These are phyloP conservation scores for Nymphicus hollandicus DNA, from an alignment of 2,113 vertebrate species.

Conservation along the genomic window DNA sequence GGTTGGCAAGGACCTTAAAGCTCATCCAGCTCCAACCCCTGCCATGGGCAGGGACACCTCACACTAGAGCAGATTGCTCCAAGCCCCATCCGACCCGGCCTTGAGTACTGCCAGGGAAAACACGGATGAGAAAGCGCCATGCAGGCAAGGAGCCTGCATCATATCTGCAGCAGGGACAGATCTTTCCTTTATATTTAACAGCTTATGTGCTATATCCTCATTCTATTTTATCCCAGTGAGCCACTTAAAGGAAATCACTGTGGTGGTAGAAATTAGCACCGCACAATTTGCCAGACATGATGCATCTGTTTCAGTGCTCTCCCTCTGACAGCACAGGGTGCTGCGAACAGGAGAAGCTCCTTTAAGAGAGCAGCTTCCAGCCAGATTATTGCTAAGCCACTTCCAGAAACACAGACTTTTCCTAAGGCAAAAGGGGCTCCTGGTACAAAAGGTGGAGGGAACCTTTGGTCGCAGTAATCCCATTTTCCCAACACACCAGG, in stretches of 20 bases:
- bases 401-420: constrained; percentile 15
- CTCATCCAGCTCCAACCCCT: neutral
- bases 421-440: constrained; percentile 25
- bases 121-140: fast-evolving
- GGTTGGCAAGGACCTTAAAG: neutral
- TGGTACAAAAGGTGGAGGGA: constrained; percentile 1
- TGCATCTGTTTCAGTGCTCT: neutral
- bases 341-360: neutral
- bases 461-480: constrained; percentile 3
- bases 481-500: neutral
- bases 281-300: neutral
- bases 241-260: neutral
- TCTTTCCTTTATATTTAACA: neutral
- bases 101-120: neutral
- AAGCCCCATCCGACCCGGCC: neutral
- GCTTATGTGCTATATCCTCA: neutral
- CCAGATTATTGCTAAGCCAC: neutral
- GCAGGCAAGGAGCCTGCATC: neutral
- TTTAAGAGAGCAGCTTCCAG: neutral
- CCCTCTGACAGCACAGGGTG: neutral
- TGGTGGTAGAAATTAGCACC: neutral
- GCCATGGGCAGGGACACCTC: neutral
- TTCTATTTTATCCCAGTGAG: neutral
- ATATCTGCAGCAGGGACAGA: neutral
- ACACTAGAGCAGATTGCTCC: neutral